Conservation (phyloP, 2,888 invertebrate genomes). For the Tuberolachnus salignus region DNA sequence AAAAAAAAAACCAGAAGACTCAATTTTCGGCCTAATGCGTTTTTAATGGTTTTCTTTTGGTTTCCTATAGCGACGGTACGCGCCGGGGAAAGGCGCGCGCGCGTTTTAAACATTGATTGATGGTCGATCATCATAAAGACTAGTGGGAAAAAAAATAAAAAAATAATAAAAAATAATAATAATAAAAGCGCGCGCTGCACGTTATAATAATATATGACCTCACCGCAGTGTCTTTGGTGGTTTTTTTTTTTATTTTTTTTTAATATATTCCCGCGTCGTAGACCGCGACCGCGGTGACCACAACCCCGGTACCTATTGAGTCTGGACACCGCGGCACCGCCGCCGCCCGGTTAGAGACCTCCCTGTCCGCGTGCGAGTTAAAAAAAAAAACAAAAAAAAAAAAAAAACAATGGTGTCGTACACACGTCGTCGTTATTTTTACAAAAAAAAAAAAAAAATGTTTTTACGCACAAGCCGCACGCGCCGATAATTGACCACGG, state of each 20-base stretch:
- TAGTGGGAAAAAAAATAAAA: neutral
- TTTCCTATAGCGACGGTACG: neutral
- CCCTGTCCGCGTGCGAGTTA: conserved; percentile 7
- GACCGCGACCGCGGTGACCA: conserved; percentile 5
- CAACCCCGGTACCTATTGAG: conserved; percentile 30
- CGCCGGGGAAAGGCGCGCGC: conserved; percentile 12
- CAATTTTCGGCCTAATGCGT: conserved; percentile 47
- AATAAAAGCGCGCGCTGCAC: conserved; percentile 16
- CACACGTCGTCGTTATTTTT: conserved; percentile 25
- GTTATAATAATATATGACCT: conserved; percentile 28
- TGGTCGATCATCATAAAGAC: conserved; percentile 36
- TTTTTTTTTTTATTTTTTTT: no score
- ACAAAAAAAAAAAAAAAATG: neutral
- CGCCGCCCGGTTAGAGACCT: conserved; percentile 2
- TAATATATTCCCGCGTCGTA: neutral
- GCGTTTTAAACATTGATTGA: conserved; percentile 44
- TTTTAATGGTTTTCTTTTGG: conserved; percentile 53
- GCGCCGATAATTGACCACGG: conserved; percentile 36
- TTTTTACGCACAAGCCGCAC: neutral
- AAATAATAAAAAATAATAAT: conserved; percentile 46
- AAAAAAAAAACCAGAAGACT: conserved; percentile 43
- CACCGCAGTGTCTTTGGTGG: neutral
- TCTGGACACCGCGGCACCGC: conserved; percentile 10
- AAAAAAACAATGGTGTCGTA: conserved; percentile 10
- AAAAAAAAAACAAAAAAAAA: neutral